phyloP scores from a whole-genome alignment of 2,888 invertebrate genomes.

The Mesodorylaimus sp. region DNA sequence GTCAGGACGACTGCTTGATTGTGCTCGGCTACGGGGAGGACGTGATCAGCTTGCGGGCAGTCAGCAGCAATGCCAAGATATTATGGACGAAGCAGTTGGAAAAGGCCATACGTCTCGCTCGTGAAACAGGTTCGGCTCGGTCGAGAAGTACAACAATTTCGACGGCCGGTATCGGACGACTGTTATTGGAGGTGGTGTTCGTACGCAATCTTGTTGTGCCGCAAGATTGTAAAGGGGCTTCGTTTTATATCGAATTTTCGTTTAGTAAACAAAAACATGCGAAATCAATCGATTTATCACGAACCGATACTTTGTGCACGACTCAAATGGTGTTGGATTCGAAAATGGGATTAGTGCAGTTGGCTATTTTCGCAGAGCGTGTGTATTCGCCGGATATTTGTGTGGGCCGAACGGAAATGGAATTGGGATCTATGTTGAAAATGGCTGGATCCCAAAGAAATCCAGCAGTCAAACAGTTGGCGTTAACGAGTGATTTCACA shows the following conservation, averaged over 20 bases:
- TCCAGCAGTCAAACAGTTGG: constrained; percentile 8
- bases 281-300: no score
- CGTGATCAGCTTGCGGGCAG: constrained; percentile 13
- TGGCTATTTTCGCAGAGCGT: background rate
- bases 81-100: constrained; percentile 17
- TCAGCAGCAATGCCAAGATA: constrained; percentile 14
- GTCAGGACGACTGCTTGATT: background rate
- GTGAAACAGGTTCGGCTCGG: background rate
- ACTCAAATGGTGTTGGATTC: background rate
- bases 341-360: background rate
- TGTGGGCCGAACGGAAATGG: constrained; percentile 2
- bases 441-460: background rate
- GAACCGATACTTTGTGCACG: no score
- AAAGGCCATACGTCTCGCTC: constrained; percentile 13
- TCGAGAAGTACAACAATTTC: background rate
- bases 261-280: no score
- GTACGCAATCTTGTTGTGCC: constrained; percentile 1
- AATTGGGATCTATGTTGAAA: constrained; percentile 2
- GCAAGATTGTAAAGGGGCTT: background rate
- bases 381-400: constrained; percentile 5
- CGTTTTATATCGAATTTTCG: no score
- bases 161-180: constrained; percentile 4
- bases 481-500: background rate
- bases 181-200: constrained; percentile 10
- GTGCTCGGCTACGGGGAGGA: background rate